Base-by-base conservation (phyloP, 2,113 vertebrate genomes). In the Salvelinus fontinalis region DNA sequence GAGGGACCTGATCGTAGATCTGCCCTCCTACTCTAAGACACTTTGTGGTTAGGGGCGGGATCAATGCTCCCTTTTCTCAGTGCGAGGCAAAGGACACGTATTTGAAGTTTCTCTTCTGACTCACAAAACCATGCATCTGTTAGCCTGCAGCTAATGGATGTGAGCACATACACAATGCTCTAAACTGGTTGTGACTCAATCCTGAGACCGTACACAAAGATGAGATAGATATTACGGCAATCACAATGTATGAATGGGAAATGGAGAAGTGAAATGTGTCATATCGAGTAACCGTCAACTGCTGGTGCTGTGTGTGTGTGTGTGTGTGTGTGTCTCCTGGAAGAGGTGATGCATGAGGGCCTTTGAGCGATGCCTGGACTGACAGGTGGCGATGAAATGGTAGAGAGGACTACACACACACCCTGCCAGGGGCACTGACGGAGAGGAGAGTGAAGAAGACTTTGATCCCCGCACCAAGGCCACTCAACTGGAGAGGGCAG, bases 391-490 rank as follows among this genome's bases (percentile, higher is more conserved):
- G 84, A 84, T 49, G 82, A 86, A 84, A 84, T 69, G 74, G 75
- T 82, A 85, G 86, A 85, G 85, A 87, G 20, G 22, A 71, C 66
- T 49, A 59, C 81, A 81, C 70, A 77, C 68, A 74, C 81, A 86
- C 51, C 80, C 70, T 85, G 91, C 90, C 85, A 79, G 86, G 83
- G 88, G 88, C 88, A 74, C 89, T 86, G 87, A 88, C 85, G 85
- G 88, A 91, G 88, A 90, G 89, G 84, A 92, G 87, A 85, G 80
- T 22, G 83, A 85, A 87, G 87, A 92, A 90, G 88, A 90, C 91
- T 92, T 91, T 92, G 91, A 93, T 93, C 91, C 90, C 87, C 83
- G 85, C 89, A 85, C 86, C 89, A 87, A 90, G 87, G 86, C 87
- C 90, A 90, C 88, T 92, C 90, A 92, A 88, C 86, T 87, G 85